Evolutionary conservation across 2,113 vertebrate species (phyloP), one percentile per base, ranked within the genome.

Genomic region (Octodon degus): DNA sequence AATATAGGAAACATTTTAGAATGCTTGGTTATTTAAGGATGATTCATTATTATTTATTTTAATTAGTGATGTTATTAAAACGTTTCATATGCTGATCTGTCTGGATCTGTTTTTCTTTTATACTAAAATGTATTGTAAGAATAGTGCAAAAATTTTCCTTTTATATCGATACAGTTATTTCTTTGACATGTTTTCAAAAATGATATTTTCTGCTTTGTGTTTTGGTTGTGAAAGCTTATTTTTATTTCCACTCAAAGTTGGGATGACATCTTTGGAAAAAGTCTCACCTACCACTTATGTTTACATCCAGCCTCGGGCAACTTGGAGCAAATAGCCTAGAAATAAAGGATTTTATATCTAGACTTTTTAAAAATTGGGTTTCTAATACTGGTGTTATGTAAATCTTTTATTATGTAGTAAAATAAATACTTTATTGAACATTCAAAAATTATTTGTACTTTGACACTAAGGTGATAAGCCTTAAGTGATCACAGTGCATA

Each of bases 361-460:
- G n/a, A 84, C 79, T 72, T 86, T 77, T 43, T 4, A 24, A 77
- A 85, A 60, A 6, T 77, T 16, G 83, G 8, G 1, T n/a, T 40
- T 70, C 27, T 0, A 62, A 86, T 25, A 77, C 1, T 14, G 68
- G 12, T 53, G 32, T 47, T 87, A 4, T 91, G 2, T 90, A 81
- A 95, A 47, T n/a, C 9, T 96, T 93, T 85, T 76, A 58, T 89
- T 67, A 81, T 88, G n/a, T 95, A 53, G 16, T 77, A 85, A 96
- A 90, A 86, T 89, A 84, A 87, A 67, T 37, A n/a, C 20, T 86
- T 1, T 86, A 72, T 24, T 93, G 37, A 50, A 24, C 95, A 25
- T 82, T 90, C 32, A 93, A 30, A 74, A 85, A 81, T 85, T 9
- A 86, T 63, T 89, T 94, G 7, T 81, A 9, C 7, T 85, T 94